These are phyloP conservation scores for Alauda arvensis DNA, from an alignment of 2,797 vertebrate genomes.

Conservation along the genomic window DNA sequence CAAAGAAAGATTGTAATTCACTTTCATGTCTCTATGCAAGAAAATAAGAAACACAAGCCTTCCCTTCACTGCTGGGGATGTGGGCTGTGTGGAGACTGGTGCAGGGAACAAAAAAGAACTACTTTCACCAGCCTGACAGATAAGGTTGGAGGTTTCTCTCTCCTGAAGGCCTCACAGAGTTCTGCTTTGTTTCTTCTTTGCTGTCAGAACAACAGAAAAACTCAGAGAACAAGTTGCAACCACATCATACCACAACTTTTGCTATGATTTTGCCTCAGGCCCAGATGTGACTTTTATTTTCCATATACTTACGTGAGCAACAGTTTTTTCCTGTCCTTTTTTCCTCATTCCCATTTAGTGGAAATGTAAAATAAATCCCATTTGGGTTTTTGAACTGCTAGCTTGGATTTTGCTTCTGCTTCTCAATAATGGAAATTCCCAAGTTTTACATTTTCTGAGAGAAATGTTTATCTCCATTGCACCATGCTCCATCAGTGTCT, in stretches of 20 bases:
- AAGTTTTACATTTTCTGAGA: background rate
- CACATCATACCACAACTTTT: background rate
- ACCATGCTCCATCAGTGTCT: background rate
- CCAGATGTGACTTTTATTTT: background rate
- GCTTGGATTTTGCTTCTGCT: background rate
- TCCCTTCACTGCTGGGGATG: background rate
- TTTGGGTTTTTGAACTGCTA: background rate
- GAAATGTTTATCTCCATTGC: rapidly evolving
- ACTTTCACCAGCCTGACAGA: background rate
- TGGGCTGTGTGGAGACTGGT: background rate
- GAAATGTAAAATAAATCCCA: background rate
- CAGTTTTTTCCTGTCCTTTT: background rate
- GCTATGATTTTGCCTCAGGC: background rate
- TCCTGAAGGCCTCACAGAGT: background rate
- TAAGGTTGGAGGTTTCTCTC: background rate
- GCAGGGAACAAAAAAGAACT: background rate
- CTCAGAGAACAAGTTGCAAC: background rate
- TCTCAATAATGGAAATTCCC: background rate
- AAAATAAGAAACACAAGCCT: background rate
- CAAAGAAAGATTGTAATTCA: background rate
- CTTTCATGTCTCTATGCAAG: conserved; percentile 1
- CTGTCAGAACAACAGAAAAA: conserved; percentile 8
- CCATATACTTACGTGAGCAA: background rate
- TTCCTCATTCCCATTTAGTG: background rate
- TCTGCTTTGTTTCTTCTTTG: conserved; percentile 1